Evolutionary conservation across 2,888 invertebrate species (phyloP).

Genomic region (Drosophila paucipuncta): DNA sequence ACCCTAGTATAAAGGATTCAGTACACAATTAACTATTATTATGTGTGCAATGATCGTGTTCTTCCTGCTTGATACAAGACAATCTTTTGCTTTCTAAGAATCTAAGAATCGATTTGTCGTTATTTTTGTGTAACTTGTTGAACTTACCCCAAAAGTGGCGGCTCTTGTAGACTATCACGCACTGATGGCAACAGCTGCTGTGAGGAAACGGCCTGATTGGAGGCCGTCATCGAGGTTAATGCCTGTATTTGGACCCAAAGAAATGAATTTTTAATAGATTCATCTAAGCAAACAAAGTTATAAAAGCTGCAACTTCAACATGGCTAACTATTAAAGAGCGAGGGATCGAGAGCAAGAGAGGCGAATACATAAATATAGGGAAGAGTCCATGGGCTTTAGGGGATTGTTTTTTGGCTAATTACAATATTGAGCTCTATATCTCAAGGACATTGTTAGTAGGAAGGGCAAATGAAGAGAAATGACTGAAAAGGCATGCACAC

Average conservation of each 20-base stretch:
- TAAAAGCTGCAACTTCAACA: slow-evolving; percentile 50
- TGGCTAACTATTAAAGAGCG: slow-evolving; percentile 54
- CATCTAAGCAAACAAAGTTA: not conserved
- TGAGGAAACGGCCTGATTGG: slow-evolving; percentile 87
- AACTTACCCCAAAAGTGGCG: slow-evolving; percentile 87
- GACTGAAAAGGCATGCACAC: slow-evolving; percentile 56
- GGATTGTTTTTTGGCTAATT: slow-evolving; percentile 14
- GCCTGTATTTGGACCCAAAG: slow-evolving; percentile 71
- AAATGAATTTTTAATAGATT: slow-evolving; percentile 4
- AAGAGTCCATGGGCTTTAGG: slow-evolving; percentile 7
- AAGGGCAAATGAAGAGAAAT: slow-evolving; percentile 15
- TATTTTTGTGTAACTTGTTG: slow-evolving; percentile 18
- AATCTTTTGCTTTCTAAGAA: too few species aligned
- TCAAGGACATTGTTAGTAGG: not conserved
- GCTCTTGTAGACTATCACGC: slow-evolving; percentile 88
- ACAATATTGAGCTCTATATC: slow-evolving; percentile 12
- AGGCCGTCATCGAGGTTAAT: slow-evolving; percentile 88
- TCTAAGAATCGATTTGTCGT: not conserved
- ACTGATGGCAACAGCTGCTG: slow-evolving; percentile 89
- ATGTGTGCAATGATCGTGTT: too few species aligned
- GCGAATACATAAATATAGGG: slow-evolving; percentile 2
- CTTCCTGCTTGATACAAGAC: too few species aligned
- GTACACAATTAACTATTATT: not conserved
- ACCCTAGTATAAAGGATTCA: slow-evolving; percentile 63
- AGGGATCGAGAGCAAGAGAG: slow-evolving; percentile 15